These are phyloP conservation scores for Prinia subflava DNA, from an alignment of 2,113 vertebrate genomes.

Conservation along the genomic window DNA sequence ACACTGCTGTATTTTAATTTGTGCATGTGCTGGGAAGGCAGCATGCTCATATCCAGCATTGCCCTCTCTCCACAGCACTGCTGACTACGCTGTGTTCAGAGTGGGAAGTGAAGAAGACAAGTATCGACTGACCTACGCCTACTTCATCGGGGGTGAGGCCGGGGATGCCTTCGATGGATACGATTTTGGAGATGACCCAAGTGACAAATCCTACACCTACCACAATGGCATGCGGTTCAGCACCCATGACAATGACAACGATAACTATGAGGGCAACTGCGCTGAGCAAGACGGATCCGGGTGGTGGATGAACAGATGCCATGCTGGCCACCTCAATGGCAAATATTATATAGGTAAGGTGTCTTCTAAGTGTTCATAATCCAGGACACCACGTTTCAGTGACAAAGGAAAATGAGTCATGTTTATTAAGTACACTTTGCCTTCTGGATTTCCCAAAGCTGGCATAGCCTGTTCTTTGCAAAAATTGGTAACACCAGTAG, in stretches of 20 bases:
- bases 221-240: constrained; percentile 96
- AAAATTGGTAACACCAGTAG: neutral
- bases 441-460: neutral
- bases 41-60: neutral
- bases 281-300: constrained; percentile 91
- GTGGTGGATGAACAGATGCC: constrained; percentile 99
- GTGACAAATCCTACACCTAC: constrained; percentile 86
- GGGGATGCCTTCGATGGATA: constrained; percentile 90
- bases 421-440: neutral
- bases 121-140: constrained; percentile 87
- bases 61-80: constrained; percentile 72
- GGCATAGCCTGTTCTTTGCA: neutral
- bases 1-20: neutral
- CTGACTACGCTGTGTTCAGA: constrained; percentile 88
- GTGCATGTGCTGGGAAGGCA: neutral
- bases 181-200: constrained; percentile 84
- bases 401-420: neutral
- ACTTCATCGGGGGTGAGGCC: constrained; percentile 83
- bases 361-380: neutral
- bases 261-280: constrained; percentile 85
- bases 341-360: constrained; percentile 82
- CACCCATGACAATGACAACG: constrained; percentile 88
- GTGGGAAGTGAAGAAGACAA: constrained; percentile 81
- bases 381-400: neutral
- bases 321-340: constrained; percentile 93